These are phyloP conservation scores for Caenorhabditis sp. DNA, from an alignment of 2,888 invertebrate species.

Conservation along the genomic window DNA sequence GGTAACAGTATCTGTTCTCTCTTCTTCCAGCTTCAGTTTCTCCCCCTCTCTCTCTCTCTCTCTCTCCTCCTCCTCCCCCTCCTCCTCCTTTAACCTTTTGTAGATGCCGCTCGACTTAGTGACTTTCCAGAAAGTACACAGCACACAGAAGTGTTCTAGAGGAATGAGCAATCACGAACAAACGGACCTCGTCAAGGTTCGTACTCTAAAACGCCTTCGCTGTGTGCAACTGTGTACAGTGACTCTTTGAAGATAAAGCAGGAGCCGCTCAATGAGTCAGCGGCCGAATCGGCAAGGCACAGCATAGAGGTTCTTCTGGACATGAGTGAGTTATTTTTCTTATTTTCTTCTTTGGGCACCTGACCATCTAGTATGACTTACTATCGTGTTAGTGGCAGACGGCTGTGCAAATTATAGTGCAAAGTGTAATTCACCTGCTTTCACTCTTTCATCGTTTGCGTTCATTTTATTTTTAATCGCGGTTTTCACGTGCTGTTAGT, in stretches of 20 bases:
- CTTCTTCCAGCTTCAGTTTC: no score
- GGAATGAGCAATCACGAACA: no score
- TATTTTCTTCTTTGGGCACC: neutral
- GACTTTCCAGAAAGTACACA: neutral
- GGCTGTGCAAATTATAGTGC: slow-evolving; percentile 20
- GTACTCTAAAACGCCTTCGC: no score
- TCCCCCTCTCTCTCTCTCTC: no score
- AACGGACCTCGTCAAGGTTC: neutral
- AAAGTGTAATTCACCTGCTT: neutral
- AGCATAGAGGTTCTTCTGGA: slow-evolving; percentile 20
- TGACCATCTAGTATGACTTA: neutral
- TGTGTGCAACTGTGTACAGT: no score
- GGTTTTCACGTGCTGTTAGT: no score
- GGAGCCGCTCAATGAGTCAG: slow-evolving; percentile 8
- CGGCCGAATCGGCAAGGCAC: slow-evolving; percentile 15
- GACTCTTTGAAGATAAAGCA: slow-evolving; percentile 7
- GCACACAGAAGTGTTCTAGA: no score
- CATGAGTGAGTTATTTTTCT: slow-evolving; percentile 28
- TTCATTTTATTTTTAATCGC: no score
- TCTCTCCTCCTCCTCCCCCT: no score
- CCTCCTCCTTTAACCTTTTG: neutral
- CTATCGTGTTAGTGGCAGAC: neutral
- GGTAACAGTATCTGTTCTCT: no score
- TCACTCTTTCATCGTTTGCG: neutral
- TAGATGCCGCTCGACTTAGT: neutral